Conservation (phyloP, 2,797 vertebrate species). For the Vireo griseus region DNA sequence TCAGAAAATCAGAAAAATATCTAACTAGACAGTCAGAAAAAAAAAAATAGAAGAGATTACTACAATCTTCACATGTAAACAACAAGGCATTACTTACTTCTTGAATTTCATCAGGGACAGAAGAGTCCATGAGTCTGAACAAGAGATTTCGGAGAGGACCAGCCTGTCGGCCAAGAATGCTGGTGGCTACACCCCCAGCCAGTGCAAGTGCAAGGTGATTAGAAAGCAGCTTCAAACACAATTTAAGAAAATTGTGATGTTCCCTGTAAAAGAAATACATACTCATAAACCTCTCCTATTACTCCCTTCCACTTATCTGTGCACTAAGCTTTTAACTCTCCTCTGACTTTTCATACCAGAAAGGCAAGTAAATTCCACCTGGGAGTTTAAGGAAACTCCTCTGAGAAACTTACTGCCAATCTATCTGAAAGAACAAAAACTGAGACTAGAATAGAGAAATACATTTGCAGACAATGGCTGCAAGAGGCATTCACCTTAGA, state of each 20-base stretch:
- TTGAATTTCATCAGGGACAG: constrained; percentile 85
- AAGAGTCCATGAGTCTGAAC: constrained; percentile 83
- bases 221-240: constrained; percentile 83
- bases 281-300: background rate
- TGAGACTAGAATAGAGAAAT: background rate
- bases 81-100: constrained; percentile 68
- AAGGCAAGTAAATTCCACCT: background rate
- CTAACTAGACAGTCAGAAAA: background rate
- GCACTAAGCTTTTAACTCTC: background rate
- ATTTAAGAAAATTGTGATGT: constrained; percentile 82
- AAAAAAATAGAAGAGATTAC: background rate
- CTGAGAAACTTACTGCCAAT: background rate
- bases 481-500: background rate
- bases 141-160: constrained; percentile 82
- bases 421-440: background rate
- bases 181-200: constrained; percentile 84
- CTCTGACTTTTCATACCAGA: background rate
- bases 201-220: constrained; percentile 84
- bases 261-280: constrained; percentile 67
- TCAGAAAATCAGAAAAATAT: background rate
- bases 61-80: background rate
- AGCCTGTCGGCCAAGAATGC: constrained; percentile 83
- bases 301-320: background rate
- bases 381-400: background rate
- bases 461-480: background rate